These are phyloP conservation scores for Drosophila hydei DNA, from an alignment of 1,140 invertebrate genomes.

Conservation along the genomic window DNA sequence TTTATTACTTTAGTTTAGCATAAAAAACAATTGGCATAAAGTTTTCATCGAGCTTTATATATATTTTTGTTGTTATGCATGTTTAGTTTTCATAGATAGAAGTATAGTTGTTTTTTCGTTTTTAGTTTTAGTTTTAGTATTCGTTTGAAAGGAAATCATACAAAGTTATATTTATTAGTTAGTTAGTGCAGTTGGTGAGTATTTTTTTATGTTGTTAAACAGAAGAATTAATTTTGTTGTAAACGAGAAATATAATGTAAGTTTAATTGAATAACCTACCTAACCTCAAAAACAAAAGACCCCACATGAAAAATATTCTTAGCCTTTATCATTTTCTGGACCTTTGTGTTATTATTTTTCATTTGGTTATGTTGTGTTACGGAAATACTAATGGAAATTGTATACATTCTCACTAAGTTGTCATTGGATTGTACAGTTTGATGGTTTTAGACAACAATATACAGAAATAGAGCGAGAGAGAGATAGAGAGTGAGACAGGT, in stretches of 20 bases:
- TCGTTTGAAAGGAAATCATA: slow-evolving; percentile 11
- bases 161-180: slow-evolving; percentile 36
- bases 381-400: slow-evolving; percentile 11
- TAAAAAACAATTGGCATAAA: slow-evolving; percentile 33
- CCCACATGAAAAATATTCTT: slow-evolving; percentile 5
- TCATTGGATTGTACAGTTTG: no score
- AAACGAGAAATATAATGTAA: slow-evolving; percentile 22
- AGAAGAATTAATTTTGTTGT: slow-evolving; percentile 23
- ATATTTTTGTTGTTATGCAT: neutral
- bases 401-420: neutral
- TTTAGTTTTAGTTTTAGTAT: slow-evolving; percentile 15
- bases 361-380: slow-evolving; percentile 10
- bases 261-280: slow-evolving; percentile 36
- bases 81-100: slow-evolving; percentile 24
- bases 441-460: no score
- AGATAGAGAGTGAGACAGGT: no score
- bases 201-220: slow-evolving; percentile 56
- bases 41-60: slow-evolving; percentile 4
- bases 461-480: no score
- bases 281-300: neutral
- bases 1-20: slow-evolving; percentile 33
- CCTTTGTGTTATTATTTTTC: slow-evolving; percentile 1
- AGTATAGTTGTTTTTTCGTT: slow-evolving; percentile 34
- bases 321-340: slow-evolving; percentile 4
- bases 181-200: slow-evolving; percentile 69